These are phyloP conservation scores for Plectrocnemia conspersa DNA, from an alignment of 1,140 invertebrate genomes.

Conservation along the genomic window DNA sequence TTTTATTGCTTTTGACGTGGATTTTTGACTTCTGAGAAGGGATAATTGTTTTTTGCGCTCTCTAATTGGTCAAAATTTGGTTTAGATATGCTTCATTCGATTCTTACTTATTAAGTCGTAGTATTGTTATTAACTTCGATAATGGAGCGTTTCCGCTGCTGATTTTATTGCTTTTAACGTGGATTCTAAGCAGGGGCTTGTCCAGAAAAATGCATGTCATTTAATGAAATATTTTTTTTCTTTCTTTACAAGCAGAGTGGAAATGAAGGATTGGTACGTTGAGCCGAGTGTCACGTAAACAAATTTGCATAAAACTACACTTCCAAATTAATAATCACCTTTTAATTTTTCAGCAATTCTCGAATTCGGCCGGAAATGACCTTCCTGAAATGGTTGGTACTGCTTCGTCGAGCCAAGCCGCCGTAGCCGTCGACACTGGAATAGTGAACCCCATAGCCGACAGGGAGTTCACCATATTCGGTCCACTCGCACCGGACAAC, in stretches of 20 bases:
- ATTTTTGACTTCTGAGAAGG: no score
- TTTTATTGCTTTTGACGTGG: no score
- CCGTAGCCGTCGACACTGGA: slow-evolving; percentile 17
- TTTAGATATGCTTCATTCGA: no score
- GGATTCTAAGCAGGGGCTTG: no score
- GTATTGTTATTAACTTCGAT: no score
- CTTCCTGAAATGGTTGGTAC: slow-evolving; percentile 16
- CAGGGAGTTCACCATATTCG: slow-evolving; percentile 28
- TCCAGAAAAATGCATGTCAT: no score
- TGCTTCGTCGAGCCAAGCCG: slow-evolving; percentile 1
- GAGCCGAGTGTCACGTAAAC: no score
- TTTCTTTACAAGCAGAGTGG: slow-evolving; percentile 22
- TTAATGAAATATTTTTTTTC: slow-evolving; percentile 4
- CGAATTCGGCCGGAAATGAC: slow-evolving; percentile 10
- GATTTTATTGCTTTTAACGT: no score
- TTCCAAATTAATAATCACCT: slow-evolving; percentile 2
- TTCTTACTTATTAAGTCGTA: no score
- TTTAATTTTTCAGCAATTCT: slow-evolving; percentile 13
- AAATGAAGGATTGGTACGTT: slow-evolving; percentile 26
- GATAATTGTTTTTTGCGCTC: no score
- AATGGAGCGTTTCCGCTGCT: no score
- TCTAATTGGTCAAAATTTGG: no score
- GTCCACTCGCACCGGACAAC: slow-evolving; percentile 12
- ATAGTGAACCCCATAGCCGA: slow-evolving; percentile 31
- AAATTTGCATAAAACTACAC: neutral